Evolutionary conservation across 2,797 vertebrate species (phyloP), one percentile per base, ranked within the genome.

Genomic region (Caiman crocodilus): DNA sequence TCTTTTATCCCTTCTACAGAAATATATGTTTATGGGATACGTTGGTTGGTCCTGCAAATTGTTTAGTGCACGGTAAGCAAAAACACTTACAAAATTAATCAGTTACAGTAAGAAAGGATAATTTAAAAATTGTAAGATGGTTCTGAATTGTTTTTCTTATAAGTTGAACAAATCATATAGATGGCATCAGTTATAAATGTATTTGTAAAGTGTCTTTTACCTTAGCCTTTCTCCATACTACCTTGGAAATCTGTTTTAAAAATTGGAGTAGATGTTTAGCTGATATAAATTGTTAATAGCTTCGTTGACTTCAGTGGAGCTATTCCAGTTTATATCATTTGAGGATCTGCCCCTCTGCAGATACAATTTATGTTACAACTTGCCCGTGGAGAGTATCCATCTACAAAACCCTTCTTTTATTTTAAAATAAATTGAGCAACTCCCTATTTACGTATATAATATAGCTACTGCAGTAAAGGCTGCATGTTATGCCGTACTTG

Each of bases 11-110:
- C 69, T 91, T 81, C 94, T 93, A 73, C 97, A 99, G 99, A 98
- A 99, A 99, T 89, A 98, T 99, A 95, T 99, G 99, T 97, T 95
- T 99, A 83, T 99, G 99, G 99, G 99, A 99, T 97, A 99, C 99
- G 28, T 98, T 99, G 96, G 98, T 99, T 93, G 98, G 98, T 87
- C 98, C 99, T 59, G 85, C 98, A 35, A 99, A 99, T 98, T 99
- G 99, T 96, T 98, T 99, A 63, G 98, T 99, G 12, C 99, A 99
- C 59, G 98, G 99, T 99, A 97, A 98, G 99, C 95, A 92, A 94
- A 78, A 85, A 89, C 20, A 76, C 21, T 55, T 84, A 26, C 4
- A 83, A 87, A 95, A 63, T 55, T 73, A n/a, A 6, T 64, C 77
- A 9, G 56, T 76, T 1, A 25, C 2, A 7, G 26, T 30, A 60